Conservation (phyloP, 1,140 invertebrate genomes). For the Ladona fulva region DNA sequence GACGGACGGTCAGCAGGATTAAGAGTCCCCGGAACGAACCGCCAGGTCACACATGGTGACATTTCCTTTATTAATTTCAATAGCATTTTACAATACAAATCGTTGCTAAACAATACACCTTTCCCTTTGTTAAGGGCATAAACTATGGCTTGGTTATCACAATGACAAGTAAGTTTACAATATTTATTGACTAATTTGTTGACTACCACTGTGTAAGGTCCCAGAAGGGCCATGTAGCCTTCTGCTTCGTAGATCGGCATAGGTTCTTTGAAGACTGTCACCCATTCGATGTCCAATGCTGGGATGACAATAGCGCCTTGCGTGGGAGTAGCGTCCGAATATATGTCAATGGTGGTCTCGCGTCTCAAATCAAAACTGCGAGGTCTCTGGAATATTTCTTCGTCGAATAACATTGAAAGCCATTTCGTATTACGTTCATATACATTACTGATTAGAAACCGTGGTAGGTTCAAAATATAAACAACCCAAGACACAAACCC, state of each 20-base stretch:
- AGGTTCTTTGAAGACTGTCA: not conserved
- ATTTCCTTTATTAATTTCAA: not conserved
- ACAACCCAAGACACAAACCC: not conserved
- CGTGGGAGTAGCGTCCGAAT: not conserved
- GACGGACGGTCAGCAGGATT: too few relatives aligned
- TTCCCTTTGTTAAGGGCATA: too few relatives aligned
- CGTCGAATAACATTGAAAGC: not conserved
- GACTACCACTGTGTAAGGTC: not conserved
- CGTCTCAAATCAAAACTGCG: not conserved
- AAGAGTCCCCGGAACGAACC: not conserved
- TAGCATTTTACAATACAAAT: not conserved
- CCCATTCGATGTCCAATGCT: not conserved
- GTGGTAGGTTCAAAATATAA: not conserved
- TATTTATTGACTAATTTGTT: not conserved
- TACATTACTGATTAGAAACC: not conserved
- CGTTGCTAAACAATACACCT: not conserved
- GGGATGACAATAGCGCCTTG: not conserved
- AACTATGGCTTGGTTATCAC: not conserved
- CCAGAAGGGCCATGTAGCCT: not conserved
- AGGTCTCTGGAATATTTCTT: not conserved
- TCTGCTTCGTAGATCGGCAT: not conserved
- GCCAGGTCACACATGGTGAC: not conserved
- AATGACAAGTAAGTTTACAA: not conserved
- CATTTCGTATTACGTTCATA: not conserved
- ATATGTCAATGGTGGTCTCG: not conserved